phyloP scores from a whole-genome alignment of 2,797 vertebrate genomes.

The Allobates femoralis region DNA sequence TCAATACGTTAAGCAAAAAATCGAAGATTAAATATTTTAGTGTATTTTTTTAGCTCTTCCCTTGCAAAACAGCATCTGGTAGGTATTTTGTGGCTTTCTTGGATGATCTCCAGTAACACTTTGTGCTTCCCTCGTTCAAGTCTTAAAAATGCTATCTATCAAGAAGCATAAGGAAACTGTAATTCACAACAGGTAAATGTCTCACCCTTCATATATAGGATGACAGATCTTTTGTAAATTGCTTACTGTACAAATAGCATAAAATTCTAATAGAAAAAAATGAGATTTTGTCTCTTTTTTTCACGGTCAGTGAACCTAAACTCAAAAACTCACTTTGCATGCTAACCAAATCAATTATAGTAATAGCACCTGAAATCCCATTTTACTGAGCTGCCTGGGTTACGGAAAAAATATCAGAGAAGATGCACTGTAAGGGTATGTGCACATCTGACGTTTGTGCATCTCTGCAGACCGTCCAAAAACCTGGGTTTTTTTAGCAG shows the following conservation, averaged over 20 bases:
- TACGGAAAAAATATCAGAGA: background rate
- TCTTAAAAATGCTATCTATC: background rate
- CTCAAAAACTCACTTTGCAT: background rate
- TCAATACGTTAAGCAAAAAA: background rate
- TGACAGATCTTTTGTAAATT: background rate
- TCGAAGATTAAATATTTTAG: background rate
- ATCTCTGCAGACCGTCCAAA: no score
- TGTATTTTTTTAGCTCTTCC: background rate
- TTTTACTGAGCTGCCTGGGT: background rate
- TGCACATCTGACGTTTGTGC: no score
- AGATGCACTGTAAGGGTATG: no score
- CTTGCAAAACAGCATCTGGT: conserved; percentile 18
- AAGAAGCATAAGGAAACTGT: background rate
- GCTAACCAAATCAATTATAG: background rate
- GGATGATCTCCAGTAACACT: conserved; percentile 35
- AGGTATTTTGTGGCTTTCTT: conserved; percentile 4
- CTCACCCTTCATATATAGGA: background rate
- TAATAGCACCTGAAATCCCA: background rate
- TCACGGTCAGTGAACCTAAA: background rate
- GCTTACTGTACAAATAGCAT: background rate
- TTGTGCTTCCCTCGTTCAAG: background rate
- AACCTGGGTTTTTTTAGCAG: no score
- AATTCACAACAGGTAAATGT: no score
- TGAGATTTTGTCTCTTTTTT: background rate
- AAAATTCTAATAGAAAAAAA: background rate